Percentiles rank a stretch among this genome's conserved stretches.
phyloP scores from a whole-genome alignment of 2,797 vertebrate species.

The Ctenosaura bakeri region DNA sequence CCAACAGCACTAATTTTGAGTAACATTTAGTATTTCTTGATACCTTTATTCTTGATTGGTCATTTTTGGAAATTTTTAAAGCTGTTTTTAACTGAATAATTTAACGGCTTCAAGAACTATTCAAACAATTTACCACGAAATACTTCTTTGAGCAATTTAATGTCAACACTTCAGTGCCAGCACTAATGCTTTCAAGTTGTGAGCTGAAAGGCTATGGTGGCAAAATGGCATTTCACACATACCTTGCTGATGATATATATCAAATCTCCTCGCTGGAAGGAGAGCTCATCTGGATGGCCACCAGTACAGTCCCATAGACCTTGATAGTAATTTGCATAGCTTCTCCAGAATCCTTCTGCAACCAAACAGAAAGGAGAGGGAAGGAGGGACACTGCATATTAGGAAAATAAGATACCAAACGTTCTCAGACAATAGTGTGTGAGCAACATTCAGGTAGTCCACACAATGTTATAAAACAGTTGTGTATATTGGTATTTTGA shows the following conservation, averaged over 20 bases:
- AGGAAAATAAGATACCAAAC: neutral
- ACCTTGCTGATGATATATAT: conserved; percentile 96
- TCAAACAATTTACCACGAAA: no score
- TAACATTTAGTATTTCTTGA: no score
- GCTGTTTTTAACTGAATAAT: no score
- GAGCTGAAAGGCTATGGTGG: conserved; percentile 14
- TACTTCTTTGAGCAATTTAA: no score
- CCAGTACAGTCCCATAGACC: conserved; percentile 91
- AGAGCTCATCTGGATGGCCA: conserved; percentile 90
- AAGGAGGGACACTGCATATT: neutral
- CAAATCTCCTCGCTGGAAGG: conserved; percentile 92
- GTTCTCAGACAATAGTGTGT: neutral
- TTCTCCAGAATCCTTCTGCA: conserved; percentile 61
- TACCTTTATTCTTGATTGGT: no score
- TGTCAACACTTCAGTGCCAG: no score
- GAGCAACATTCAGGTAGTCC: neutral
- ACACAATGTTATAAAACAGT: neutral
- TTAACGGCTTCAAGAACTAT: no score
- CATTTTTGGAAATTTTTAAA: no score
- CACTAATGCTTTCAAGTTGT: neutral
- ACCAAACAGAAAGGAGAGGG: conserved; percentile 42
- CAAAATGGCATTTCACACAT: conserved; percentile 17
- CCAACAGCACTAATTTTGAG: no score
- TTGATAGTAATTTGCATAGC: conserved; percentile 91
- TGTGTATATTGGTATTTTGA: neutral